Evolutionary conservation across 2,888 invertebrate genomes (phyloP).

Genomic region (Thumatha senex): DNA sequence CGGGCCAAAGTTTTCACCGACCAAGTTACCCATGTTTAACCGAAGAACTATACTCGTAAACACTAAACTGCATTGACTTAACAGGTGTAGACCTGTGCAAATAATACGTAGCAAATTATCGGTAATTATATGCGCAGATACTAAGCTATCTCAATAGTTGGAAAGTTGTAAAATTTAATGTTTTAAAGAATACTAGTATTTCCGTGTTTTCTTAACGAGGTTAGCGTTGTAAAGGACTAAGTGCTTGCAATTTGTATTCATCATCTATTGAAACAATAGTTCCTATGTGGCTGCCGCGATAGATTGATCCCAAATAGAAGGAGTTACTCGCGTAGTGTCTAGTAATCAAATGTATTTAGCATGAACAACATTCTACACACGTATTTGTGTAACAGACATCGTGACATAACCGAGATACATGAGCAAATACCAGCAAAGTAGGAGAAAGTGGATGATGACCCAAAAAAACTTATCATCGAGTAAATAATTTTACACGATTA

Average conservation of each 20-base stretch:
- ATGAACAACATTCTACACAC: conserved; percentile 20
- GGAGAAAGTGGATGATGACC: conserved; percentile 72
- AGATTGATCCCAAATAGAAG: conserved; percentile 33
- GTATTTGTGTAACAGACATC: conserved; percentile 37
- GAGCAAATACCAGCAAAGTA: conserved; percentile 51
- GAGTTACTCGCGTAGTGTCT: background rate
- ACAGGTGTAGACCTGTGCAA: conserved; percentile 50
- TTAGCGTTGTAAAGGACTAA: conserved; percentile 30
- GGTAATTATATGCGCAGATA: background rate
- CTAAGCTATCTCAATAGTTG: background rate
- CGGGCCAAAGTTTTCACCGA: conserved; percentile 49
- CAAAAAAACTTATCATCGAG: conserved; percentile 52
- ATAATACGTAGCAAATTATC: conserved; percentile 46
- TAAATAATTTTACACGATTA: background rate
- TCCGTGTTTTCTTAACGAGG: conserved; percentile 11
- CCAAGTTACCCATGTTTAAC: conserved; percentile 44
- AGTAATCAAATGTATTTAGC: too few relatives aligned
- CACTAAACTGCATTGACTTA: conserved; percentile 25
- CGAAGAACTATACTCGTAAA: conserved; percentile 35
- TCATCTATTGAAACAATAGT: conserved; percentile 46
- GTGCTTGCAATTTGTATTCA: conserved; percentile 50
- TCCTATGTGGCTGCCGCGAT: conserved; percentile 52
- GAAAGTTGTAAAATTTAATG: background rate
- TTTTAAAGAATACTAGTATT: conserved; percentile 1
- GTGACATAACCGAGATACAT: conserved; percentile 59